Percentiles rank a stretch among this genome's conserved stretches.
Conservation (phyloP, 2,113 vertebrate species). For the Vidua macroura region DNA sequence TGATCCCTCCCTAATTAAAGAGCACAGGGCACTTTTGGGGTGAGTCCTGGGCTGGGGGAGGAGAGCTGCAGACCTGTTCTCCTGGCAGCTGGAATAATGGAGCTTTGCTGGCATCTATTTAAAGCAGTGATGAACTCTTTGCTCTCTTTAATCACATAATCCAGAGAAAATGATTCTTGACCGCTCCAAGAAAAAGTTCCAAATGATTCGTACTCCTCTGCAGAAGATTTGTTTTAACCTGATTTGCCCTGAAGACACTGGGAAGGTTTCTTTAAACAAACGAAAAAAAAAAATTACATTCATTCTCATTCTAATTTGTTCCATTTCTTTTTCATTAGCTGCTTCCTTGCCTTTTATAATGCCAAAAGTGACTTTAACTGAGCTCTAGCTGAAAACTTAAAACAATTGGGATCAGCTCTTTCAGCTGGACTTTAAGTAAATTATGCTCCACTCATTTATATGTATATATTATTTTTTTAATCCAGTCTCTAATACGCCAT, state of each 20-base stretch:
- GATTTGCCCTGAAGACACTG: background rate
- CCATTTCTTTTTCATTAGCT: slow-evolving; percentile 2
- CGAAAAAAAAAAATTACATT: background rate
- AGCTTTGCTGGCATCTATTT: background rate
- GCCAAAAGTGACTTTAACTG: background rate
- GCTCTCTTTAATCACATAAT: slow-evolving; percentile 59
- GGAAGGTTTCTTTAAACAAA: background rate
- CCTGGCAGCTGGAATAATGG: background rate
- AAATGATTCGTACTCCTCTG: background rate
- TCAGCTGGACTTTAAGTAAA: background rate
- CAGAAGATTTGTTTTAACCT: slow-evolving; percentile 38
- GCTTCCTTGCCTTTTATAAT: background rate
- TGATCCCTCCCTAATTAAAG: background rate
- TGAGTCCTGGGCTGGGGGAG: background rate
- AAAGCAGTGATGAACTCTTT: slow-evolving; percentile 27
- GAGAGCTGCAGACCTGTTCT: background rate
- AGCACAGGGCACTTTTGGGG: background rate
- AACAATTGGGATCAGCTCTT: background rate
- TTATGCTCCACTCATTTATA: background rate
- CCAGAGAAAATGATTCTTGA: slow-evolving; percentile 39
- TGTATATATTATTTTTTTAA: background rate
- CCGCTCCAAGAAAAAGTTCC: background rate
- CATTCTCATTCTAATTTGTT: slow-evolving; percentile 24
- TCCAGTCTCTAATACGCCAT: background rate
- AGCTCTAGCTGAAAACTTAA: background rate